Evolutionary conservation across 2,888 invertebrate genomes (phyloP).

Genomic region (Amphimallon solstitiale): DNA sequence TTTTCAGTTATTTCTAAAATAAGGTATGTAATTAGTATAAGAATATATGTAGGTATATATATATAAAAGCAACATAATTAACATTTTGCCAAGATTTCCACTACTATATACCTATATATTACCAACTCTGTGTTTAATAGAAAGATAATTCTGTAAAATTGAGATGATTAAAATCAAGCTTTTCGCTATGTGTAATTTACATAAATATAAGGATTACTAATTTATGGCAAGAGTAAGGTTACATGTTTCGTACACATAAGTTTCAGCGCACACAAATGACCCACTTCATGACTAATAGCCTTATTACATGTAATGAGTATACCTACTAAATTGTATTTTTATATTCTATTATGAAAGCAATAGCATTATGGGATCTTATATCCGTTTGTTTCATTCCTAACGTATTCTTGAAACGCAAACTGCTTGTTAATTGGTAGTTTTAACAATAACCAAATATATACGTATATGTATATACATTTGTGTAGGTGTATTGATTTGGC

Average conservation of each 20-base stretch:
- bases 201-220: slow-evolving; percentile 10
- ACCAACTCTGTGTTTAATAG: neutral
- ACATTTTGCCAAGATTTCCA: no score
- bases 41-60: no score
- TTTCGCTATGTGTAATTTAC: slow-evolving; percentile 3
- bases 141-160: neutral
- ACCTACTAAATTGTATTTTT: slow-evolving; percentile 1
- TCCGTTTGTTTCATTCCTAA: neutral
- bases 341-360: slow-evolving; percentile 14
- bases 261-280: slow-evolving; percentile 1
- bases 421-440: neutral
- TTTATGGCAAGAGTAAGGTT: neutral
- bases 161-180: neutral
- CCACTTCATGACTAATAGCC: slow-evolving; percentile 15
- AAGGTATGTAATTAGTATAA: no score
- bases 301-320: slow-evolving; percentile 7
- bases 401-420: slow-evolving; percentile 8
- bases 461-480: no score
- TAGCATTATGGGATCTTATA: slow-evolving; percentile 7
- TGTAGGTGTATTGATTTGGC: no score
- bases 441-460: no score
- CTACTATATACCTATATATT: no score
- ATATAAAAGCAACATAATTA: no score
- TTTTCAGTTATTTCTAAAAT: no score
- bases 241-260: slow-evolving; percentile 6